Conservation (phyloP, 2,113 vertebrate genomes). For the Nycticebus coucang region DNA sequence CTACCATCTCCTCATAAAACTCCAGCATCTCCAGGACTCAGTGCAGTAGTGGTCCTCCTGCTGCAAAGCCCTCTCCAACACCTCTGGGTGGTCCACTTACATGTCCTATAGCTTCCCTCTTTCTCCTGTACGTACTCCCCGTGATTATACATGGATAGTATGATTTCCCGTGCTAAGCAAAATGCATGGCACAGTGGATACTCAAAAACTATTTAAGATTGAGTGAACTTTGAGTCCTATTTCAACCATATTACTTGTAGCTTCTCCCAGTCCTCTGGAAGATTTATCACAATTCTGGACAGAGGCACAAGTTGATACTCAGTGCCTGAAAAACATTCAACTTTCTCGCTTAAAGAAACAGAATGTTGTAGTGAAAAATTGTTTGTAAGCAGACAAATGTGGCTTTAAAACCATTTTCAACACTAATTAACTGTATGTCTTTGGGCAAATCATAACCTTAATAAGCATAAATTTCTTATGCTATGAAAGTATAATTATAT, state of each 20-base stretch:
- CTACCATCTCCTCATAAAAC: background rate
- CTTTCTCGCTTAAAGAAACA: background rate
- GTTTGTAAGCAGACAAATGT: background rate
- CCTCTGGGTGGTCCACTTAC: fast-evolving
- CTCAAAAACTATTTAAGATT: background rate
- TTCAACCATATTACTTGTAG: background rate
- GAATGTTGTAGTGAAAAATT: background rate
- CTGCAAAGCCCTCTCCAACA: background rate
- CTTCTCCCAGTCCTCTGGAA: background rate
- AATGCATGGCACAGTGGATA: background rate
- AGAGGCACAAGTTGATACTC: background rate
- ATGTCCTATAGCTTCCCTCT: background rate
- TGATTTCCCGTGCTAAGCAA: background rate
- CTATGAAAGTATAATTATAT: background rate
- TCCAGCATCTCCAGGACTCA: background rate
- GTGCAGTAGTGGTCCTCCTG: background rate
- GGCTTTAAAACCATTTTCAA: conserved; percentile 22
- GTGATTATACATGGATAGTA: background rate
- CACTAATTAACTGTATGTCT: background rate
- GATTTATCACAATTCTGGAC: background rate
- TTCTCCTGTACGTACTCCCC: background rate
- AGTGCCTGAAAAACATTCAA: background rate
- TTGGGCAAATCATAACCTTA: background rate
- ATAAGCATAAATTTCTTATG: background rate
- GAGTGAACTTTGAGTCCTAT: background rate